Base-by-base conservation (phyloP, 2,888 invertebrate genomes). In the Xanthorhoe designata region DNA sequence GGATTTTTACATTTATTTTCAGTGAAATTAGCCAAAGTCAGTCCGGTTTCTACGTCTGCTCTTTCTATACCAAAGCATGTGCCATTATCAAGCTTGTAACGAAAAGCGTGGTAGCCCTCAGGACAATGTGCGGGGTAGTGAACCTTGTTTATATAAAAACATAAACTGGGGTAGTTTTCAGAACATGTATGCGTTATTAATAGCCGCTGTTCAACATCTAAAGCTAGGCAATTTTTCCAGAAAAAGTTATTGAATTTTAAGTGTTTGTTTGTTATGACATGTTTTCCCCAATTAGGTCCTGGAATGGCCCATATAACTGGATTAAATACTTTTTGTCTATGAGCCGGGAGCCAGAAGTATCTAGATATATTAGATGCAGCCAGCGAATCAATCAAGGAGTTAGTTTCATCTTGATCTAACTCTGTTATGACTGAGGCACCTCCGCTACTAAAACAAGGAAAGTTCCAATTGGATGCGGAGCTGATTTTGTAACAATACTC, bases 291-390 rank as follows among this genome's bases (percentile, higher is more conserved):
- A 70, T 89, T 85, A 6, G 87, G 86, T 4, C 95, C 95, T 0
- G 94, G 94, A 62, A 94, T 87, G 18, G 83, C 79, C 91, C 94
- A 94, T 7, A 88, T 82, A 15, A 94, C 74, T 18, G 94, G 94
- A 65, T 88, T 85, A 69, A 90, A 94, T 42, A 81, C 69, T 56
- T 86, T 87, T n/a, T 78, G 74, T 47, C 94, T 86, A 52, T 84
- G 84, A 2, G 91, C 89, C 15, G 95, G 94, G 61, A 95, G 73
- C 95, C 95, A 95, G 75, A 82, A 90, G 65, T 81, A 86, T 69
- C 79, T 80, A 0, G 87, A 84, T 1, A 63, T 70, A 60, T 85
- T 84, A 54, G 69, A 74, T 15, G 66, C 58, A 58, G 69, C 76
- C 63, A 94, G 85, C 9, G 85, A 83, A 47, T 77, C 64, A 29